These are phyloP conservation scores for Xanthorhoe spadicearia DNA, from an alignment of 2,888 invertebrate species.

Conservation along the genomic window DNA sequence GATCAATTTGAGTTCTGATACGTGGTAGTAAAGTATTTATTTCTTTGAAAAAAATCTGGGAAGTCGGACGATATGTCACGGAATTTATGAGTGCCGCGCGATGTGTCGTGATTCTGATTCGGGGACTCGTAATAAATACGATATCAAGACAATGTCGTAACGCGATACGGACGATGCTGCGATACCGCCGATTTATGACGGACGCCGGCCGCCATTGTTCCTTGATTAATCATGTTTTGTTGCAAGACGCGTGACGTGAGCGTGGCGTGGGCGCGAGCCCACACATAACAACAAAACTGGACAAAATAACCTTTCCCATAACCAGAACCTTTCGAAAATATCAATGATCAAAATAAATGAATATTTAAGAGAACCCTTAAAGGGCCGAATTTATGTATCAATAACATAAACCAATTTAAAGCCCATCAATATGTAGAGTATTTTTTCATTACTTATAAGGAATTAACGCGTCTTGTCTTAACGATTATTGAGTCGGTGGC, in stretches of 20 bases:
- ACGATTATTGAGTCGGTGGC: conserved; percentile 75
- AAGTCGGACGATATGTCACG: conserved; percentile 77
- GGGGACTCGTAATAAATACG: conserved; percentile 74
- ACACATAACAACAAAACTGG: conserved; percentile 39
- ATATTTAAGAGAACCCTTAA: conserved; percentile 29
- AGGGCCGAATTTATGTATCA: conserved; percentile 36
- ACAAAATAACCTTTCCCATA: conserved; percentile 32
- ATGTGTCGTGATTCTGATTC: conserved; percentile 71
- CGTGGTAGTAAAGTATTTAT: conserved; percentile 49
- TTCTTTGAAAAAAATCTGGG: conserved; percentile 64
- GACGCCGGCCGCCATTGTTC: conserved; percentile 57
- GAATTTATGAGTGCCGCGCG: conserved; percentile 75
- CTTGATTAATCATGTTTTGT: conserved; percentile 62
- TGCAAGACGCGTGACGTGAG: conserved; percentile 29
- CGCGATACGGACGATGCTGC: conserved; percentile 73
- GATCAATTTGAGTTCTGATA: conserved; percentile 54
- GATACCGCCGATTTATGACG: conserved; percentile 76
- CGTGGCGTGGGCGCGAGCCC: conserved; percentile 37
- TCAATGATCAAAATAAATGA: conserved; percentile 31
- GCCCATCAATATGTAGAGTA: conserved; percentile 57
- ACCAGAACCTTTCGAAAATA: conserved; percentile 22
- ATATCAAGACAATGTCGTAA: conserved; percentile 80
- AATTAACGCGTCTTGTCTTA: conserved; percentile 75
- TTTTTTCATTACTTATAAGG: conserved; percentile 55
- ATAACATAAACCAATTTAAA: conserved; percentile 61